These are phyloP conservation scores for Philopotamus ludificatus DNA, from an alignment of 1,140 invertebrate species.

Conservation along the genomic window DNA sequence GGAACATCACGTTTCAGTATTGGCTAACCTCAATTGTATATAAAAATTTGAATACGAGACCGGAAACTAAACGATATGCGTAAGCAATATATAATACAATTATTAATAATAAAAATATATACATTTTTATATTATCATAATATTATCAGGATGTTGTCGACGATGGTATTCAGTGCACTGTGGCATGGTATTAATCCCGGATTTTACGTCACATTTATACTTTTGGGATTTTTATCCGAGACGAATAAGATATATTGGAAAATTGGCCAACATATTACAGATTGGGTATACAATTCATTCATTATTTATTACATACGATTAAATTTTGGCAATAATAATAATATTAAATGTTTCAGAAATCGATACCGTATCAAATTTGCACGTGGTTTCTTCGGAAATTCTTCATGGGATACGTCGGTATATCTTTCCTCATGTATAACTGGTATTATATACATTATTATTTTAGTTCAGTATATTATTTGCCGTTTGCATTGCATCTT, in stretches of 20 bases:
- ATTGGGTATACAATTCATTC: too few relatives aligned
- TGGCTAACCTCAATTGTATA: conserved; percentile 91
- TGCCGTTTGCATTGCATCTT: neutral
- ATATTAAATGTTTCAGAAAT: too few relatives aligned
- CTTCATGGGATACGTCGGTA: neutral
- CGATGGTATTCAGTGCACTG: conserved; percentile 6
- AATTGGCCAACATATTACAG: too few relatives aligned
- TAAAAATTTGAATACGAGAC: conserved; percentile 74
- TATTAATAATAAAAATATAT: too few relatives aligned
- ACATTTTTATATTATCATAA: too few relatives aligned
- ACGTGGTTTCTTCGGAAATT: neutral
- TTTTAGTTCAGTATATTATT: neutral
- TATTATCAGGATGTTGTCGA: neutral
- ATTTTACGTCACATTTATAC: neutral
- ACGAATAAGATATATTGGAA: too few relatives aligned
- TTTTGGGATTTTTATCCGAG: too few relatives aligned
- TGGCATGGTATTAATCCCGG: conserved; percentile 4
- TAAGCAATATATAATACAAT: neutral
- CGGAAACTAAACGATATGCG: conserved; percentile 54
- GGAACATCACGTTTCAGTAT: conserved; percentile 95
- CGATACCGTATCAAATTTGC: too few relatives aligned
- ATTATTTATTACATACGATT: too few relatives aligned
- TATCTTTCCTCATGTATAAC: neutral
- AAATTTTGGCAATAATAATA: too few relatives aligned
- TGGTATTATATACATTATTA: neutral